Percentiles rank a stretch among this genome's conserved stretches.
These are phyloP conservation scores for Nestor notabilis DNA, from an alignment of 2,113 vertebrate genomes.

Conservation along the genomic window DNA sequence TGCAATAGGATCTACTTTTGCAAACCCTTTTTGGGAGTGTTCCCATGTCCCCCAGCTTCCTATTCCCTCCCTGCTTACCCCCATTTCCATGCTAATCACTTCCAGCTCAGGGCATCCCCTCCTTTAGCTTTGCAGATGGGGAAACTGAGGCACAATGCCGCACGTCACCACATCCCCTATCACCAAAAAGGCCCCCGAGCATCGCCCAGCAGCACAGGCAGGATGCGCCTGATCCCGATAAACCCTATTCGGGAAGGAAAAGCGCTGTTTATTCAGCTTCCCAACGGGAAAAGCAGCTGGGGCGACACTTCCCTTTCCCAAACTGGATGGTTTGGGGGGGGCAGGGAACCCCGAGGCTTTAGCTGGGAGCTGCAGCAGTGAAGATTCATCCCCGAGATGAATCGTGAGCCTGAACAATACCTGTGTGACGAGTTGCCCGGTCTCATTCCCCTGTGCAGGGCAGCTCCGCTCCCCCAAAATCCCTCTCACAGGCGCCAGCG, in stretches of 20 bases:
- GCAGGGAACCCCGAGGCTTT: neutral
- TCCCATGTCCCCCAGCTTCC: neutral
- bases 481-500: accelerated
- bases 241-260: slow-evolving; percentile 31
- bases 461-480: neutral
- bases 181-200: neutral
- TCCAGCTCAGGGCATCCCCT: neutral
- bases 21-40: neutral
- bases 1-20: neutral
- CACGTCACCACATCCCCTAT: accelerated
- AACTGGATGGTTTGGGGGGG: neutral
- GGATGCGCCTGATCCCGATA: neutral
- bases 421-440: neutral
- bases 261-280: slow-evolving; percentile 14
- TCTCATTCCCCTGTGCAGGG: neutral
- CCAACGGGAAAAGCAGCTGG: slow-evolving; percentile 11
- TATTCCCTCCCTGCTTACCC: neutral
- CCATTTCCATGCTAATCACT: neutral
- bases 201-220: neutral
- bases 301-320: neutral
- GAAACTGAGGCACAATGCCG: neutral
- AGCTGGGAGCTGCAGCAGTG: accelerated
- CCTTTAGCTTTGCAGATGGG: neutral
- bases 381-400: neutral
- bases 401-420: neutral